Base-by-base conservation (phyloP, 1,140 invertebrate genomes). In the Choristoneura fumiferana region DNA sequence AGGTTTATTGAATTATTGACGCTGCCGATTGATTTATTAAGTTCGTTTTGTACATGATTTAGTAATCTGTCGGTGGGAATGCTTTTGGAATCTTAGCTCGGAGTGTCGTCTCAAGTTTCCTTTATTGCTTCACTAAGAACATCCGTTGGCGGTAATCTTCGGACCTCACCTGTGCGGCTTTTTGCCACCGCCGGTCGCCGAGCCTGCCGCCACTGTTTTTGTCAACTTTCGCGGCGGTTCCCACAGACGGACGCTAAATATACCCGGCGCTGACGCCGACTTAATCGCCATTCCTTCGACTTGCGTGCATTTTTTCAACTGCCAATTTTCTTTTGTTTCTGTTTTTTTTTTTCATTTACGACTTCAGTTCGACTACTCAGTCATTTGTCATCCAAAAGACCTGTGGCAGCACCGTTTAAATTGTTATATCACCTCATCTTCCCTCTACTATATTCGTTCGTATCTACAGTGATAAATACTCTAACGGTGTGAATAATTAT, bases 161-260 rank as follows among this genome's bases (percentile, higher is more conserved):
- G 57, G 66, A 73, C 71, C 70, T 69, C 76, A 78, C 80, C 78
- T 81, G 76, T 67, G 71, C 62, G 45, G 57, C 63, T 81, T 81
- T 83, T 81, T 80, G 10, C 29, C 53, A 35, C 53, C 60, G 17
- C 59, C 59, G 15, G 34, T 34, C 67, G 66, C 57, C 65, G 56
- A 65, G 63, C 56, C 69, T 15, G 65, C 58, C 74, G 69, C 72
- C 68, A 60, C 54, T 59, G 69, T 80, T 81, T 84, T 84, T 83
- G 73, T 78, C 60, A 64, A 78, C 83, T 86, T 84, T 84, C 81
- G 73, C 82, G 70, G 39, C 60, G 49, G 63, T 67, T 68, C 69
- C 69, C 65, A 67, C 64, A 64, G 40, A 62, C 61, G 49, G 12
- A 29, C 65, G 57, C 66, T 65, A 63, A 58, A 63, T 64, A 61